Percentiles rank a stretch among this genome's conserved stretches.
Conservation (phyloP, 2,888 invertebrate species). For the Malacosoma neustria region DNA sequence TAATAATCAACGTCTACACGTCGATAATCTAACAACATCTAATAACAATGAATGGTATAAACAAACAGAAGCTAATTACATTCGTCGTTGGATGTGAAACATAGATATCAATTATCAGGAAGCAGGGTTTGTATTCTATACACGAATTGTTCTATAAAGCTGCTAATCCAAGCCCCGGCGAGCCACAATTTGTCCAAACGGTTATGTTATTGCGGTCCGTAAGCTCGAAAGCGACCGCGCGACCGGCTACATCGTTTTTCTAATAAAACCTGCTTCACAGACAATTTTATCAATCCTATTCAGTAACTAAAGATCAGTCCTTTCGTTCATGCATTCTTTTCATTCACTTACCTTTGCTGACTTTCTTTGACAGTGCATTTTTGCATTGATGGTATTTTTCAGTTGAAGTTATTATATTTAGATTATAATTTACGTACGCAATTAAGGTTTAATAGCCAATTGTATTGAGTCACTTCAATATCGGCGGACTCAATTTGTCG, state of each 20-base stretch:
- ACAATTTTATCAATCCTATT: not conserved
- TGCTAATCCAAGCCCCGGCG: slow-evolving; percentile 60
- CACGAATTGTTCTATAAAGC: slow-evolving; percentile 64
- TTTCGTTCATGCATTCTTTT: not conserved
- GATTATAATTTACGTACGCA: too few relatives aligned
- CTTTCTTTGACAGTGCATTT: too few relatives aligned
- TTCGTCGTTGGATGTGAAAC: slow-evolving; percentile 42
- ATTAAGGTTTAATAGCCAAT: too few relatives aligned
- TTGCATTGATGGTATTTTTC: too few relatives aligned
- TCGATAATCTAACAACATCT: too few relatives aligned
- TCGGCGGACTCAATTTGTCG: slow-evolving; percentile 65
- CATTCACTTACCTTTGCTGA: not conserved
- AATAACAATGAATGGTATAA: slow-evolving; percentile 38
- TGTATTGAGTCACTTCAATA: slow-evolving; percentile 33
- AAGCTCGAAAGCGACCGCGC: slow-evolving; percentile 44
- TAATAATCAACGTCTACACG: too few relatives aligned
- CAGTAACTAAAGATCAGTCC: too few relatives aligned
- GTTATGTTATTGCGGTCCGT: slow-evolving; percentile 71
- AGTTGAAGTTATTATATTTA: too few relatives aligned
- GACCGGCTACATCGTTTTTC: slow-evolving; percentile 51
- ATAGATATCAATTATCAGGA: slow-evolving; percentile 69
- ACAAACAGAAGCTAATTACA: slow-evolving; percentile 48
- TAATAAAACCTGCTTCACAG: slow-evolving; percentile 35
- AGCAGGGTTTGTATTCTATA: slow-evolving; percentile 42
- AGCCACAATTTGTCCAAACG: slow-evolving; percentile 70